Percentiles rank a stretch among this genome's conserved stretches.
Conservation (phyloP, 2,888 invertebrate genomes). For the Rugalucina vietnamica region DNA sequence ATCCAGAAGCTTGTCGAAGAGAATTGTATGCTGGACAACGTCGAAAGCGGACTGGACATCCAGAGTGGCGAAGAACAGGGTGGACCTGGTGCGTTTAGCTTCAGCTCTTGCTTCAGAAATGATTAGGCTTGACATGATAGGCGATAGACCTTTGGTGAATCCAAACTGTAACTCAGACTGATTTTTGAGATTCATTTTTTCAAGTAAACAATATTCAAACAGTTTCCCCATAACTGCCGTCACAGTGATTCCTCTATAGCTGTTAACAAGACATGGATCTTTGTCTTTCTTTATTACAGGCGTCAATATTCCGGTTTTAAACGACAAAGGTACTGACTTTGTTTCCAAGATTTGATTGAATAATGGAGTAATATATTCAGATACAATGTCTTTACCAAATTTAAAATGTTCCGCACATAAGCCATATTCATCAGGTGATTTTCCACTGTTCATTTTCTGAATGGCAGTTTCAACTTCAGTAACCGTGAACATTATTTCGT, state of each 20-base stretch:
- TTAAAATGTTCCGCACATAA: not conserved
- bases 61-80: not conserved
- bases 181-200: not conserved
- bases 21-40: conserved; percentile 16
- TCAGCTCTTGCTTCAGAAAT: not conserved
- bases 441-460: conserved; percentile 1
- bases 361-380: not conserved
- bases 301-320: not conserved
- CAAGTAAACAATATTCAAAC: not conserved
- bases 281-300: not conserved
- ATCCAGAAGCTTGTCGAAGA: conserved; percentile 5
- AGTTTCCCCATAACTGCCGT: conserved; percentile 4
- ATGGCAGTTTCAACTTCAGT: not conserved
- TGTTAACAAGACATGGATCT: not conserved
- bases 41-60: conserved; percentile 4
- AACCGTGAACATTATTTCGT: not conserved
- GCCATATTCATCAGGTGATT: not conserved
- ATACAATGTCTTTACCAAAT: not conserved
- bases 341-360: not conserved
- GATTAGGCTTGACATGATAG: not conserved
- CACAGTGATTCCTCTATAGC: not conserved
- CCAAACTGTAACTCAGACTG: not conserved
- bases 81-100: not conserved
- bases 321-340: not conserved
- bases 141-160: not conserved